Evolutionary conservation across 2,797 vertebrate genomes (phyloP), one percentile per base, ranked within the genome.

Genomic region (Peromyscus aztecus): DNA sequence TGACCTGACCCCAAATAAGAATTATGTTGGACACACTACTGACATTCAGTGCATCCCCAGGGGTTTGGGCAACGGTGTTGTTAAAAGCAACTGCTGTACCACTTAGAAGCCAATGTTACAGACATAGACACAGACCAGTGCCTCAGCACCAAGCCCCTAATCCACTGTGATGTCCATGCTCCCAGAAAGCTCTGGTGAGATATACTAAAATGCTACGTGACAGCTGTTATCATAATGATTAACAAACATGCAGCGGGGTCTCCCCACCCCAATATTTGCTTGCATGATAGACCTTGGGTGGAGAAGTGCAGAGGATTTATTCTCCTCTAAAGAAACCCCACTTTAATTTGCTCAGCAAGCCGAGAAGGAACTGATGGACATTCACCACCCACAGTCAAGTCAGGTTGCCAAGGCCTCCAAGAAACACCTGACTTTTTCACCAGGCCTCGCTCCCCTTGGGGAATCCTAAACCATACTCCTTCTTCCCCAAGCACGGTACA

Each of bases 1-100:
- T 67, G 31, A 27, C 43, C 40, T 92, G 27, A 77, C 83, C 83
- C 77, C 27, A 76, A 95, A 52, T 84, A 81, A 95, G 31, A 57
- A 69, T 89, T 40, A 52, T 69, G 29, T 61, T 61, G 59, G 69
- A 69, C 61, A 89, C 29, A 92, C 49, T 23, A 83, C 59, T 61
- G 59, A 10, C 78, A 83, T 83, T 55, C 46, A 21, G 0, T 14
- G 8, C 59, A 65, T 65, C 59, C 37, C 57, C 37, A 40, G 49
- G 69, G 61, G 65, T 92, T 14, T 27, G 46, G 34, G 21, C 31
- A 40, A 14, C 34, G 71, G 17, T 46, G 46, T 19, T 77, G 57
- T 92, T 34, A 59, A 69, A 17, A 95, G 24, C 49, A 31, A 37
- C 46, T 24, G 9, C 57, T 43, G 0, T 29, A 76, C 23, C 8